Evolutionary conservation across 2,888 invertebrate species (phyloP).

Genomic region (Ormyrus thymus): DNA sequence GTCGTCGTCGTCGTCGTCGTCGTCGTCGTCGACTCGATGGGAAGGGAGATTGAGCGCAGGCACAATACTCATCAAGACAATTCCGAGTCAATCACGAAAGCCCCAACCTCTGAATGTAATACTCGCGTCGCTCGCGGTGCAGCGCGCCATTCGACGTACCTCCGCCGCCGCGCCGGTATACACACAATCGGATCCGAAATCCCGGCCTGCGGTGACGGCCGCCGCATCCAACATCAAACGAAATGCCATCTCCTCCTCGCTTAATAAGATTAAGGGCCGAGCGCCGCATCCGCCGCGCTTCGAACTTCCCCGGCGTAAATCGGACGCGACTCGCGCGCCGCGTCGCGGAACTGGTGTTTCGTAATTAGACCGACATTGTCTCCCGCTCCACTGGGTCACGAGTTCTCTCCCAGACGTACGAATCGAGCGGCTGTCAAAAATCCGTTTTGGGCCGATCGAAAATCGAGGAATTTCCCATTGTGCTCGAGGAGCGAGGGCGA

Average conservation of each 20-base stretch:
- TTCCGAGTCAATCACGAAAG: conserved; percentile 45
- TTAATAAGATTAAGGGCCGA: conserved; percentile 41
- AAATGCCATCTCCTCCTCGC: conserved; percentile 17
- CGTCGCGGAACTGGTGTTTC: too few species aligned
- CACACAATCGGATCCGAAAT: conserved; percentile 30
- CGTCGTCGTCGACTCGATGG: neutral
- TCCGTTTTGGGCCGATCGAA: too few species aligned
- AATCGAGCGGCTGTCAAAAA: too few species aligned
- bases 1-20: too few species aligned
- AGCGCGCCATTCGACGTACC: neutral
- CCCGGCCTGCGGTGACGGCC: conserved; percentile 14
- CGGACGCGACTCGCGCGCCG: too few species aligned
- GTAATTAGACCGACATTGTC: too few species aligned
- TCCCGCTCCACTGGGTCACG: too few species aligned
- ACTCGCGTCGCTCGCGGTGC: conserved; percentile 22
- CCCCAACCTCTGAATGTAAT: conserved; percentile 34
- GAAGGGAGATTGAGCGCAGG: conserved; percentile 14
- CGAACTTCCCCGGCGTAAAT: too few species aligned
- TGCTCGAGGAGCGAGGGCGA: too few species aligned
- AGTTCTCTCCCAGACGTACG: too few species aligned
- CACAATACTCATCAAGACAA: conserved; percentile 51
- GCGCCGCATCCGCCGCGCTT: too few species aligned
- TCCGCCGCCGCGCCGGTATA: neutral
- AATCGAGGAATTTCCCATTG: too few species aligned
- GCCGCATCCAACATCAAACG: conserved; percentile 39